Conservation (phyloP, 2,888 invertebrate species). For the Tenodera sinensis region DNA sequence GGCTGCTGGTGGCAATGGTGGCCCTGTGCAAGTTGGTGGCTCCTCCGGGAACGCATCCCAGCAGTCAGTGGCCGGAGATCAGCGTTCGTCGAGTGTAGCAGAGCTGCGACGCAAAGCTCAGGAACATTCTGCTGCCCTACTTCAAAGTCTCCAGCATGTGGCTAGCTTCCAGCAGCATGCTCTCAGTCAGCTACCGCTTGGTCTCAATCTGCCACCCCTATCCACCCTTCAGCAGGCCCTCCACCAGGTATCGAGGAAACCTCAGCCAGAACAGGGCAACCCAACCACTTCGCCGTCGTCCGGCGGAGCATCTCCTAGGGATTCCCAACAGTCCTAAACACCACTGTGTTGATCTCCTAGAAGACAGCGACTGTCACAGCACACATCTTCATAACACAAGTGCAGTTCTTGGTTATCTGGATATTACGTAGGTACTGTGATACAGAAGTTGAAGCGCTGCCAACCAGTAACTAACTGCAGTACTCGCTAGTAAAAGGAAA, state of each 20-base stretch:
- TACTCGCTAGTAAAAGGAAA: not conserved
- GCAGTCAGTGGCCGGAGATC: constrained; percentile 54
- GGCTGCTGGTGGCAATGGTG: constrained; percentile 34
- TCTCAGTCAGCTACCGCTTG: constrained; percentile 37
- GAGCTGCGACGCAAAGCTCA: constrained; percentile 89
- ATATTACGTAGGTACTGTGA: too few relatives aligned
- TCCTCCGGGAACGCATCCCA: constrained; percentile 41
- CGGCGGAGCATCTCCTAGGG: constrained; percentile 13
- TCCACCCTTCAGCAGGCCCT: constrained; percentile 41
- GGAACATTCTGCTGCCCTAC: constrained; percentile 87
- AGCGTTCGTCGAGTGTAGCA: constrained; percentile 82
- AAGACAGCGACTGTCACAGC: too few relatives aligned
- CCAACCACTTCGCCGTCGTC: constrained; percentile 37
- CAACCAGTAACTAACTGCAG: not conserved
- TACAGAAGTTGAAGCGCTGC: too few relatives aligned
- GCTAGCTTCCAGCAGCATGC: constrained; percentile 58
- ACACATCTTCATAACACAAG: too few relatives aligned
- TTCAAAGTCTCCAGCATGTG: constrained; percentile 67
- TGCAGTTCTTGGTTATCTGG: too few relatives aligned
- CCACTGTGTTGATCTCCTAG: not conserved
- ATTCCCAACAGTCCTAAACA: constrained; percentile 14
- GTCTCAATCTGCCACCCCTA: constrained; percentile 38
- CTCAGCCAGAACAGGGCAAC: not conserved
- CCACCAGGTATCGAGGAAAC: constrained; percentile 35
- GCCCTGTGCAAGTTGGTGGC: constrained; percentile 42